phyloP scores from a whole-genome alignment of 2,113 vertebrate genomes.

The Deroptyus accipitrinus region DNA sequence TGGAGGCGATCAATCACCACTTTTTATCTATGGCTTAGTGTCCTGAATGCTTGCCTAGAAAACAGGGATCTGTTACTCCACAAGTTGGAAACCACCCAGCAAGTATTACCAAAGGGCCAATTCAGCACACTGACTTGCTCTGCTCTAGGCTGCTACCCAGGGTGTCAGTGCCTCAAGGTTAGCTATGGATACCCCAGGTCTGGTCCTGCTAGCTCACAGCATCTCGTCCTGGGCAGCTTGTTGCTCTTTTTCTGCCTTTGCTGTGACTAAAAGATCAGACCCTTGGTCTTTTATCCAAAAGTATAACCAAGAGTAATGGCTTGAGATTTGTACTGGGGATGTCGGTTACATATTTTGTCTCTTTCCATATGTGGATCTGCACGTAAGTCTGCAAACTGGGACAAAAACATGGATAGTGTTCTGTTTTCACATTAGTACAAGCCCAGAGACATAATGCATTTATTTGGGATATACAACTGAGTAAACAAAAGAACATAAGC shows the following conservation, averaged over 20 bases:
- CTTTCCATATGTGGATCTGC: background rate
- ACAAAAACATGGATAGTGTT: background rate
- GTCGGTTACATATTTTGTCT: background rate
- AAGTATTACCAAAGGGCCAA: background rate
- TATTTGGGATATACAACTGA: background rate
- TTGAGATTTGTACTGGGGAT: background rate
- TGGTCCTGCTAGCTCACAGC: fast-evolving
- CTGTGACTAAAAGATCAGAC: background rate
- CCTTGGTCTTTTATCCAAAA: background rate
- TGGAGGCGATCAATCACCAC: background rate
- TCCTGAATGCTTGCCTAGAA: background rate
- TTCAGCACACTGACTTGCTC: background rate
- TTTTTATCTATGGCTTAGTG: background rate
- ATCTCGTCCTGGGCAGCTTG: background rate
- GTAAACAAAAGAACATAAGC: background rate
- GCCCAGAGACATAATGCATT: background rate
- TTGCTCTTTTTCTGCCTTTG: background rate
- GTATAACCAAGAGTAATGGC: background rate
- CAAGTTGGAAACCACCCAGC: background rate
- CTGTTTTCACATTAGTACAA: background rate
- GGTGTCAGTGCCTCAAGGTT: fast-evolving
- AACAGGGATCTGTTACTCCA: background rate
- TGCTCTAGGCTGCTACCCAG: background rate
- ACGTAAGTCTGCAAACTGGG: background rate
- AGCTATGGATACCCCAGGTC: fast-evolving